Evolutionary conservation across 2,888 invertebrate species (phyloP).

Genomic region (Flexamia atlantica): DNA sequence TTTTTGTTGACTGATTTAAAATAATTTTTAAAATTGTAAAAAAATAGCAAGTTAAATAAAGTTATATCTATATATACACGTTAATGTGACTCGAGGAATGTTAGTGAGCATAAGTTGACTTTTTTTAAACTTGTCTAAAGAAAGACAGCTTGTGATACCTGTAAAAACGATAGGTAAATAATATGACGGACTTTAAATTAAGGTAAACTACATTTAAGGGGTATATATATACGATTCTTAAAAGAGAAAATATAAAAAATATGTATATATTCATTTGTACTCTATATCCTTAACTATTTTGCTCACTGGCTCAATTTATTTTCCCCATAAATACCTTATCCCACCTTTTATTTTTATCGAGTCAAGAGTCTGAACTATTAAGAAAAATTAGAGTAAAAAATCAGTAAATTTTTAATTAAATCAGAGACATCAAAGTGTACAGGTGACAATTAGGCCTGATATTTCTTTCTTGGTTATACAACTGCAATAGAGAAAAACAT

Average conservation of each 20-base stretch:
- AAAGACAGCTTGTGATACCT: constrained; percentile 56
- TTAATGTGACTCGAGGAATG: constrained; percentile 29
- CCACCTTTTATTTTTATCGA: not conserved
- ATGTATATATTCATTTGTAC: constrained; percentile 60
- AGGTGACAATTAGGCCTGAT: no score
- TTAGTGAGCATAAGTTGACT: constrained; percentile 55
- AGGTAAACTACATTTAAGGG: constrained; percentile 60
- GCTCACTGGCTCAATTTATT: constrained; percentile 31
- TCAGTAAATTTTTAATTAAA: no score
- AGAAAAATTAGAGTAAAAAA: no score
- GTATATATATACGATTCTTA: constrained; percentile 63
- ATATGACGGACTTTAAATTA: constrained; percentile 61
- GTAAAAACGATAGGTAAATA: constrained; percentile 59
- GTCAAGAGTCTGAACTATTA: no score
- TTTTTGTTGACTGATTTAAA: constrained; percentile 62
- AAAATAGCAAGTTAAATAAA: constrained; percentile 59
- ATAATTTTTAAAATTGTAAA: constrained; percentile 61
- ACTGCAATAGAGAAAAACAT: no score
- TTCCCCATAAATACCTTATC: not conserved
- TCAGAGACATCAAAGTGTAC: no score
- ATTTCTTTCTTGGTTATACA: no score
- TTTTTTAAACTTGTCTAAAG: constrained; percentile 54
- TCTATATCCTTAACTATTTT: constrained; percentile 42
- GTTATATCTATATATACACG: constrained; percentile 54
- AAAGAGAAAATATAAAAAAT: constrained; percentile 60